Evolutionary conservation across 2,797 vertebrate genomes (phyloP), one percentile per base, ranked within the genome.

Genomic region (Pygocentrus nattereri): DNA sequence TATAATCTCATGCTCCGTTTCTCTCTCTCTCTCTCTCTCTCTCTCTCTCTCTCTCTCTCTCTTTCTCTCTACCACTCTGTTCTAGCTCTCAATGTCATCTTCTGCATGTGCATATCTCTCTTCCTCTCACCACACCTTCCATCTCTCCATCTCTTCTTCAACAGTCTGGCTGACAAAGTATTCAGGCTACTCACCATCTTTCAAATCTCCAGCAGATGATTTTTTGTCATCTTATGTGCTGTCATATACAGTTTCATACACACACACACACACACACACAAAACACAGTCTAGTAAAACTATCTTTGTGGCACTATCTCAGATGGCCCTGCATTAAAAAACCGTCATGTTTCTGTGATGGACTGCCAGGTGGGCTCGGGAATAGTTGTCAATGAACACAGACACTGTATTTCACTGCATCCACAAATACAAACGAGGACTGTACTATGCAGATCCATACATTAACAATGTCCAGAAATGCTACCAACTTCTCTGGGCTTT

Each of bases 221-320:
- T 41, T 31, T 19, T 58, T 50, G 41, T 76, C 15, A 62, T 78
- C 52, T 56, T n/a, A 44, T 44, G 41, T 44, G 41, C 41, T 44
- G 41, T 10, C 41, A 44, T 44, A 44, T 44, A 10, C 41, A 44
- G 52, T 44, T 47, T 30, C 79, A 85, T 71, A 88, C 85, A 50
- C 0, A 49, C 44, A 50, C 3, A 4, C 10, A 8, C 47, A 49
- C 47, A 49, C 47, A 49, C 3, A 49, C 15, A 50, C 47, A 50
- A 47, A 1, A 54, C 19, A 18, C 2, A n/a, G 19, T n/a, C 52
- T 56, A 21, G 52, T 56, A 56, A 56, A 56, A 56, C 49, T 44
- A 44, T 44, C 41, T n/a, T n/a, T n/a, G n/a, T 44, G 41, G 41
- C 41, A 44, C n/a, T n/a, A n/a, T n/a, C n/a, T n/a, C n/a, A n/a